These are phyloP conservation scores for Phoxinus dragarum DNA, from an alignment of 2,797 vertebrate genomes.

Conservation along the genomic window DNA sequence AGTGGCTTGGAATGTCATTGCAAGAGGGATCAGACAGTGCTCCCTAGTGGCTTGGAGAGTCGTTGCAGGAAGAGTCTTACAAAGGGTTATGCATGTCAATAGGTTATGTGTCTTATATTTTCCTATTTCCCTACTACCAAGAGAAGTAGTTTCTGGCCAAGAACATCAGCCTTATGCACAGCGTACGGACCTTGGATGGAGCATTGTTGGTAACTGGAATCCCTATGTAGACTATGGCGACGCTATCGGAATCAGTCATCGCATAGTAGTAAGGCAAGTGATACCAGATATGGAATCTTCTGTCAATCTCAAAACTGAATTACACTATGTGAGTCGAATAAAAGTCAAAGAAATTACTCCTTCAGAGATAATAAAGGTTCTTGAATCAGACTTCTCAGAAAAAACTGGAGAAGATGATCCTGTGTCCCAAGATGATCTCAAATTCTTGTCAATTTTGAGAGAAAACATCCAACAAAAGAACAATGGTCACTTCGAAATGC, in stretches of 20 bases:
- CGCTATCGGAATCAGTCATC: neutral
- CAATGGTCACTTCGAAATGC: neutral
- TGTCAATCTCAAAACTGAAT: neutral
- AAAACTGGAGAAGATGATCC: neutral
- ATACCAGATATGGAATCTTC: neutral
- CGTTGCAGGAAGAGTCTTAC: too few relatives aligned
- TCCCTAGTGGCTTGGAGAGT: too few relatives aligned
- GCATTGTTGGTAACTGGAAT: neutral
- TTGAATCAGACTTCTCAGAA: neutral
- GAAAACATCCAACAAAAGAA: neutral
- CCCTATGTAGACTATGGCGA: constrained; percentile 7
- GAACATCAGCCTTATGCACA: neutral
- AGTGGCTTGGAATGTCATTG: too few relatives aligned
- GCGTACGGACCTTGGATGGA: constrained; percentile 13
- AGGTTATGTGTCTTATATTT: too few relatives aligned
- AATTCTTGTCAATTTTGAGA: neutral
- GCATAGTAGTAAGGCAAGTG: constrained; percentile 14
- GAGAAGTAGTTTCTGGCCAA: constrained; percentile 15
- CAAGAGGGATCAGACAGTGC: too few relatives aligned
- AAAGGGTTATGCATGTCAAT: too few relatives aligned
- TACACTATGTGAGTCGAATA: neutral
- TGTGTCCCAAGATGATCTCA: neutral
- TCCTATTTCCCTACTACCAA: constrained; percentile 39
- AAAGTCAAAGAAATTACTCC: neutral
- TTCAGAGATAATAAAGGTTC: neutral